Evolutionary conservation across 2,113 vertebrate species (phyloP).

Genomic region (Sprattus sprattus): DNA sequence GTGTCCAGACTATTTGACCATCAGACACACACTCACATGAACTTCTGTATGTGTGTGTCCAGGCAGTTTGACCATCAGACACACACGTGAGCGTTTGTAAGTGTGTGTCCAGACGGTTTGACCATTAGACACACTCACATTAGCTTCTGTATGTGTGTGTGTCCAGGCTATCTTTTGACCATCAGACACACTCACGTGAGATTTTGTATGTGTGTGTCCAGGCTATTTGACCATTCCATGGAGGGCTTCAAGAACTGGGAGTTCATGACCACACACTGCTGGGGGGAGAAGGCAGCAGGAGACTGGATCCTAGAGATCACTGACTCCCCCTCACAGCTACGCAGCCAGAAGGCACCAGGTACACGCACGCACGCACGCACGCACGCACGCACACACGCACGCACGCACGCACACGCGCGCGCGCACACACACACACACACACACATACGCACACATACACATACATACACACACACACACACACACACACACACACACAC

Average conservation of each 20-base stretch:
- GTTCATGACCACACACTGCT: slow-evolving; percentile 99
- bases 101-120: too few relatives aligned
- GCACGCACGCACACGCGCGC: neutral
- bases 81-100: too few relatives aligned
- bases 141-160: too few relatives aligned
- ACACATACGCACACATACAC: too few relatives aligned
- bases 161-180: too few relatives aligned
- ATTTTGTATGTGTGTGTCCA: slow-evolving; percentile 54
- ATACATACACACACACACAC: too few relatives aligned
- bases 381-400: neutral
- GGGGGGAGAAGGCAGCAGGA: slow-evolving; percentile 94
- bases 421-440: neutral
- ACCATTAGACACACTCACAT: neutral
- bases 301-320: slow-evolving; percentile 98
- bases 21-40: too few relatives aligned
- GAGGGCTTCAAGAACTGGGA: slow-evolving; percentile 99
- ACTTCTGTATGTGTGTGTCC: too few relatives aligned
- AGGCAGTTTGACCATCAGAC: too few relatives aligned
- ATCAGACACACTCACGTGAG: neutral
- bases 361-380: slow-evolving; percentile 23
- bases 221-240: slow-evolving; percentile 98
- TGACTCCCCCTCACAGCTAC: slow-evolving; percentile 92
- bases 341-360: slow-evolving; percentile 98
- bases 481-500: too few relatives aligned
- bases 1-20: neutral